Percentiles rank a stretch among this genome's conserved stretches.
phyloP scores from a whole-genome alignment of 2,113 vertebrate species.

The Hymenochirus boettgeri region DNA sequence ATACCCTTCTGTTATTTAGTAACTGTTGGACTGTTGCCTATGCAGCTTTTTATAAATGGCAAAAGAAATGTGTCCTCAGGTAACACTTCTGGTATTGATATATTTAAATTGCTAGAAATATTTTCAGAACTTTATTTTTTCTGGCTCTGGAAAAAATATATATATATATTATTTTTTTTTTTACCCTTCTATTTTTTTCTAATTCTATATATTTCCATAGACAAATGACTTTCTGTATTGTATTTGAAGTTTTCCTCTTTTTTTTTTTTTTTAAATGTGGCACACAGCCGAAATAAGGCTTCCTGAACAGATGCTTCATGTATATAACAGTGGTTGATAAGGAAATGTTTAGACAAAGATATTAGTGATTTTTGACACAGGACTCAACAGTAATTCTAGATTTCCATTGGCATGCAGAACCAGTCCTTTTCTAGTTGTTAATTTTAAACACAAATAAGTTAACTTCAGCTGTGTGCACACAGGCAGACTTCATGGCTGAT shows the following conservation, averaged over 20 bases:
- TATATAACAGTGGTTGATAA: neutral
- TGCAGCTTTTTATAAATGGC: constrained; percentile 28
- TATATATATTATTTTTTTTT: constrained; percentile 11
- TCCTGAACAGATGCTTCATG: neutral
- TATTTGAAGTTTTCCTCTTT: neutral
- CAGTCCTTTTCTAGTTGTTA: no score
- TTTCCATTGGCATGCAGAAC: no score
- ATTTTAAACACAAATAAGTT: no score
- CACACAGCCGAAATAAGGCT: neutral
- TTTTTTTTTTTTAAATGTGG: neutral
- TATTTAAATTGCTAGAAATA: constrained; percentile 13
- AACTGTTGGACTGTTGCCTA: constrained; percentile 2
- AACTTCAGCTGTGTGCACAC: no score
- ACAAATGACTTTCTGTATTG: neutral
- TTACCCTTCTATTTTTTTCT: neutral
- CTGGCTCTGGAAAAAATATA: constrained; percentile 1
- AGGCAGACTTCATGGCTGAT: no score
- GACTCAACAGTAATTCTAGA: no score
- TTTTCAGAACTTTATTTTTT: constrained; percentile 13
- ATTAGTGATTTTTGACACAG: neutral
- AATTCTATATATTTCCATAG: neutral
- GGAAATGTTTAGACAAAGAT: neutral
- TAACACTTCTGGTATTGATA: constrained; percentile 31
- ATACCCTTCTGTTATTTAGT: constrained; percentile 11
- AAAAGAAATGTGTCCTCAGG: constrained; percentile 16